phyloP scores from a whole-genome alignment of 2,113 vertebrate species.

The Chloropsis hardwickii region DNA sequence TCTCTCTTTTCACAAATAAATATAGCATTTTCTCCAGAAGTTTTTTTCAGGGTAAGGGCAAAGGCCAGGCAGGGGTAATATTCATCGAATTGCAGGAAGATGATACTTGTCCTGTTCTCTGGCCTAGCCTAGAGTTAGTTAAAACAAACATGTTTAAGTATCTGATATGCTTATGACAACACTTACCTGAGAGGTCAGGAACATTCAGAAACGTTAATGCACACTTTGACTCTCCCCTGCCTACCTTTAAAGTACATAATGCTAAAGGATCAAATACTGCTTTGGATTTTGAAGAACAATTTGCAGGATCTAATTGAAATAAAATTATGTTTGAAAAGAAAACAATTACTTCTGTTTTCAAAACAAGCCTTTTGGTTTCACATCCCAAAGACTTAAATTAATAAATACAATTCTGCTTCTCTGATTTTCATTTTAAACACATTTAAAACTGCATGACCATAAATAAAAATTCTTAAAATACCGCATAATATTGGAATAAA shows the following conservation, averaged over 20 bases:
- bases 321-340: neutral
- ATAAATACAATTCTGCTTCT: neutral
- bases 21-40: neutral
- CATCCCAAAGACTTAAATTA: neutral
- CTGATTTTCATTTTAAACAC: neutral
- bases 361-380: neutral
- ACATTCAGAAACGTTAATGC: neutral
- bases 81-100: neutral
- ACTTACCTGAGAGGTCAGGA: neutral
- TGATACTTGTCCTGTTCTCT: neutral
- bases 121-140: neutral
- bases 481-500: neutral
- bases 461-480: neutral
- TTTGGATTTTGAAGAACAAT: neutral
- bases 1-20: neutral
- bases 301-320: neutral
- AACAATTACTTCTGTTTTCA: neutral
- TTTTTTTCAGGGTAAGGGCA: neutral
- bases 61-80: neutral
- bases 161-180: neutral
- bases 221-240: neutral
- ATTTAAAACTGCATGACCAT: neutral
- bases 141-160: neutral
- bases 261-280: neutral
- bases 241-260: neutral